Conservation (phyloP, 2,888 invertebrate genomes). For the Agonopterix arenella region DNA sequence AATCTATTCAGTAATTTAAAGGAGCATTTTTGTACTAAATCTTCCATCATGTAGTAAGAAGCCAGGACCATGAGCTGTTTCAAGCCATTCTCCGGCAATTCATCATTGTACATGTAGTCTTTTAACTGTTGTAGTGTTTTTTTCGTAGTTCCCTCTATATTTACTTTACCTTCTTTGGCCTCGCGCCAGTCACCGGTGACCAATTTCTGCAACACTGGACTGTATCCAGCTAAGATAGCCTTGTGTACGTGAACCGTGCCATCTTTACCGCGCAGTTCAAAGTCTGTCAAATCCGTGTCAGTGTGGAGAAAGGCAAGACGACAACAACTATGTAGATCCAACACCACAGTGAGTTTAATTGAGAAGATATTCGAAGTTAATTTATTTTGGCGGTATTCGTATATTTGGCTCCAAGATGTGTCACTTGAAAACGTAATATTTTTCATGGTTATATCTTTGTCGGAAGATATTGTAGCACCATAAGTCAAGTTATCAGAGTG, state of each 20-base stretch:
- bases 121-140: neutral
- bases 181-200: constrained; percentile 1
- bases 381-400: too few relatives aligned
- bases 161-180: neutral
- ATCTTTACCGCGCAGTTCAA: constrained; percentile 1
- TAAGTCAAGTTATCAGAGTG: too few relatives aligned
- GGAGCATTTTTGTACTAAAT: neutral
- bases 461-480: too few relatives aligned
- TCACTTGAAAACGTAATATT: too few relatives aligned
- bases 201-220: constrained; percentile 6
- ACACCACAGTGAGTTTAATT: too few relatives aligned
- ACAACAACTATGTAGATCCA: too few relatives aligned
- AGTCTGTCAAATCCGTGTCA: constrained; percentile 5
- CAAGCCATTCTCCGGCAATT: neutral
- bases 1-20: neutral
- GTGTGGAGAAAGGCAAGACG: neutral
- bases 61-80: constrained; percentile 3
- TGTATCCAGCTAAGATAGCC: constrained; percentile 2
- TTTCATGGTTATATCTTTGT: too few relatives aligned
- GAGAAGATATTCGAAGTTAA: too few relatives aligned
- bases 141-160: neutral
- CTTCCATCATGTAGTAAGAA: constrained; percentile 3
- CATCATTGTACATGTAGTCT: constrained; percentile 1
- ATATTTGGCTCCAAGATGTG: too few relatives aligned
- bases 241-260: constrained; percentile 6